A percentile compares a stretch with the other conserved stretches of the same genome.
Evolutionary conservation across 2,888 invertebrate species (phyloP).

Genomic region (Theretra japonica): DNA sequence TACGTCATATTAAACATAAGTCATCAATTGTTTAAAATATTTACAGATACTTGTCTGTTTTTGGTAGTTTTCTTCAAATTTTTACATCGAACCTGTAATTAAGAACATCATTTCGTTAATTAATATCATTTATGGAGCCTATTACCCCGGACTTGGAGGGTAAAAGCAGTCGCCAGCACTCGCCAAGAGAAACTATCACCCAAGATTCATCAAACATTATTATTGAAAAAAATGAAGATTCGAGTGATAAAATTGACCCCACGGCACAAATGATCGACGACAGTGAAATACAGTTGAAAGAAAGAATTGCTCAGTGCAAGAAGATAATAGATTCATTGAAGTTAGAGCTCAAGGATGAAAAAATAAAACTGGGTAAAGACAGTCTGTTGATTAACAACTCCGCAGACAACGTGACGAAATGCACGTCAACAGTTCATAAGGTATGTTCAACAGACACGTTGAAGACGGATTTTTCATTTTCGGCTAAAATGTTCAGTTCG

Average conservation of each 20-base stretch:
- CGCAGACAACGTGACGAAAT: constrained; percentile 34
- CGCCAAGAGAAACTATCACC: neutral
- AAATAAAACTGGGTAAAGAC: constrained; percentile 64
- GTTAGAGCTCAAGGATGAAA: constrained; percentile 70
- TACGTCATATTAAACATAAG: too few species aligned
- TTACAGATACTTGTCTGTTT: neutral
- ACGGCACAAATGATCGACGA: constrained; percentile 58
- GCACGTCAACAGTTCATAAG: constrained; percentile 38
- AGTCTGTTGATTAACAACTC: constrained; percentile 41
- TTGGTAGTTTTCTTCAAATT: neutral
- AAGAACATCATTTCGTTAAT: neutral
- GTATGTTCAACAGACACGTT: constrained; percentile 41
- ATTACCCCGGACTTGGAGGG: constrained; percentile 61
- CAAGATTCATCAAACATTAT: neutral
- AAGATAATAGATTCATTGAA: constrained; percentile 73
- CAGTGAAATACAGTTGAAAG: constrained; percentile 68
- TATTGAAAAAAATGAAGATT: neutral
- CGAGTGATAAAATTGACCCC: neutral
- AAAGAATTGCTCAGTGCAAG: constrained; percentile 72
- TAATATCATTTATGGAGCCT: constrained; percentile 55
- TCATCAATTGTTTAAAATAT: neutral
- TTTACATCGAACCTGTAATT: neutral
- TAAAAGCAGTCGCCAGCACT: constrained; percentile 41
- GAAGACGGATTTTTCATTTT: constrained; percentile 40
- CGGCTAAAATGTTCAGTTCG: constrained; percentile 53